Evolutionary conservation across 2,797 vertebrate genomes (phyloP).

Genomic region (Falco rusticolus): DNA sequence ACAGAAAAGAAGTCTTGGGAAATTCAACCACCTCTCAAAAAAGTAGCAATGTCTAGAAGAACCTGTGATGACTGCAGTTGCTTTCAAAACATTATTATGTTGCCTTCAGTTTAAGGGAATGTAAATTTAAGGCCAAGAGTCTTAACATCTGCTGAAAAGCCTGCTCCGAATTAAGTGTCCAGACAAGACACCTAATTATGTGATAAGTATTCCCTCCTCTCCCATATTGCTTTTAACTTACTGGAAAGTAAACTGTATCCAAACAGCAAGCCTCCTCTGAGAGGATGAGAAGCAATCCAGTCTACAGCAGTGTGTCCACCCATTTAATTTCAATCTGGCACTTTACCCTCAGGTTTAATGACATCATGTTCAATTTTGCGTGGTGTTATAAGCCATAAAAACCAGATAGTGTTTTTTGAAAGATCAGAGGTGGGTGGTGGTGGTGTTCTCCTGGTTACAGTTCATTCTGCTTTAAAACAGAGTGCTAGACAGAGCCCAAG

Average conservation of each 20-base stretch:
- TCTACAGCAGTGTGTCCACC: background rate
- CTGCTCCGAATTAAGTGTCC: background rate
- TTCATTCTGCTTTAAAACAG: background rate
- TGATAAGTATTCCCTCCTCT: background rate
- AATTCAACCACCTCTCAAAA: background rate
- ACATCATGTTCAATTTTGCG: background rate
- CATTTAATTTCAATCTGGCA: background rate
- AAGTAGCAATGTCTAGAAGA: background rate
- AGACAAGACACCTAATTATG: background rate
- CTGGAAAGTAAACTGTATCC: background rate
- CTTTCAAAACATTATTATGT: background rate
- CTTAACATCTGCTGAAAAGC: background rate
- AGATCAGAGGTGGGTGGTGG: background rate
- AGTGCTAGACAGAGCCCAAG: background rate
- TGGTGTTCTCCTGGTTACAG: background rate
- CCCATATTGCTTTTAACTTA: background rate
- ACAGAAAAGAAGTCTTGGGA: background rate
- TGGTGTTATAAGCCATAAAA: background rate
- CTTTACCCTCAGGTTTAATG: background rate
- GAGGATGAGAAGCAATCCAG: background rate
- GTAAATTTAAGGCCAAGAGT: background rate
- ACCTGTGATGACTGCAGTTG: background rate
- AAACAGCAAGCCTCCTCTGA: background rate
- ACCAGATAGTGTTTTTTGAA: background rate
- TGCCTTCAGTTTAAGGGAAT: background rate